These are phyloP conservation scores for Scomber japonicus DNA, from an alignment of 2,113 vertebrate species.

Conservation along the genomic window DNA sequence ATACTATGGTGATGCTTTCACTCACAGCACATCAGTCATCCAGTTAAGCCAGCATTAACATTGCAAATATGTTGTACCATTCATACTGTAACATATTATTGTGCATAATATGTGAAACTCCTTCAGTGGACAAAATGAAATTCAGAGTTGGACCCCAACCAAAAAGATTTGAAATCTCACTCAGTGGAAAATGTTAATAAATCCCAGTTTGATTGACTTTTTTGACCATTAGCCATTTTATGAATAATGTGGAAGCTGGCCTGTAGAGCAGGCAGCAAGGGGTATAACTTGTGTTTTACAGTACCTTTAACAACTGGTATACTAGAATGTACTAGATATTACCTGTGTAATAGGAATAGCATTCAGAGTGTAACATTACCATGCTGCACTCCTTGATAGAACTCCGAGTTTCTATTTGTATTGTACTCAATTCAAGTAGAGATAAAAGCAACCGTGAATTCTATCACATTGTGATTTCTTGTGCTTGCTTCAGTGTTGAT, in stretches of 20 bases:
- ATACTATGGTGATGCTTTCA: constrained; percentile 32
- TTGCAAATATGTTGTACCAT: constrained; percentile 30
- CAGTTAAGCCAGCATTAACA: constrained; percentile 30
- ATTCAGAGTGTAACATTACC: constrained; percentile 69
- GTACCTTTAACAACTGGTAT: constrained; percentile 76
- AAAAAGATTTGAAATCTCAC: constrained; percentile 58
- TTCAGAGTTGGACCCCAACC: constrained; percentile 48
- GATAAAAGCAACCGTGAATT: constrained; percentile 73
- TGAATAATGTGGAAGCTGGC: constrained; percentile 63
- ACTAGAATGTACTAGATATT: constrained; percentile 81
- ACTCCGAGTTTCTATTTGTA: constrained; percentile 70
- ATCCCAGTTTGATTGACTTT: constrained; percentile 34
- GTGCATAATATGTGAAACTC: constrained; percentile 30
- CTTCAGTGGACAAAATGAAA: constrained; percentile 37
- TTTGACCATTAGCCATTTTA: constrained; percentile 51
- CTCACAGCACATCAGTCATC: constrained; percentile 49
- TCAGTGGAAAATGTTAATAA: constrained; percentile 45
- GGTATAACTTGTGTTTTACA: constrained; percentile 63
- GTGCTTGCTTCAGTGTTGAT: constrained; percentile 72
- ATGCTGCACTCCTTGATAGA: constrained; percentile 60
- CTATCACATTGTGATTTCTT: constrained; percentile 69
- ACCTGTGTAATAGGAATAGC: constrained; percentile 77
- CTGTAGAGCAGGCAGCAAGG: constrained; percentile 86
- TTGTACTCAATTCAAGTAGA: constrained; percentile 78
- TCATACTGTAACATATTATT: constrained; percentile 26